Evolutionary conservation across 2,113 vertebrate species (phyloP).

Genomic region (Parus major): DNA sequence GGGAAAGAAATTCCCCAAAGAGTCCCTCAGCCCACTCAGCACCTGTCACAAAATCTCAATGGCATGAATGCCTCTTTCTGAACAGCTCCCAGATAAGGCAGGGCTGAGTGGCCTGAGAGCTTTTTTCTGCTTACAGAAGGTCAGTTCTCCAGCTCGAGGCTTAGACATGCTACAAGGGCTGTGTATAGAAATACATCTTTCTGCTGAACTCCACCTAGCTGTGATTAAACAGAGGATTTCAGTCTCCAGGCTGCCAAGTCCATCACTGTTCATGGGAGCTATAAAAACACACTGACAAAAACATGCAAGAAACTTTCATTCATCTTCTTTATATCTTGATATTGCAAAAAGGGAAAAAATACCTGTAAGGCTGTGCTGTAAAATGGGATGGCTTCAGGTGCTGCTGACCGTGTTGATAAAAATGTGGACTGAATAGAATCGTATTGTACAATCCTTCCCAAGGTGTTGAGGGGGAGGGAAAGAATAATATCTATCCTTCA

Average conservation of each 20-base stretch:
- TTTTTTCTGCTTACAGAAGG: neutral
- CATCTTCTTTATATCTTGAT: slow-evolving; percentile 30
- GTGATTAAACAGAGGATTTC: slow-evolving; percentile 61
- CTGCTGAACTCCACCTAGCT: neutral
- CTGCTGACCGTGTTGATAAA: neutral
- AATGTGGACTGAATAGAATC: slow-evolving; percentile 25
- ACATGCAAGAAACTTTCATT: slow-evolving; percentile 35
- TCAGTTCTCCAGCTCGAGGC: neutral
- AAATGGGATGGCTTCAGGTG: slow-evolving; percentile 23
- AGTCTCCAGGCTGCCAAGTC: slow-evolving; percentile 42
- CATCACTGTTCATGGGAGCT: neutral
- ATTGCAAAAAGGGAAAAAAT: slow-evolving; percentile 9
- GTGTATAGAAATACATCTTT: neutral
- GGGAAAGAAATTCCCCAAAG: neutral
- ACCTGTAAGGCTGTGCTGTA: neutral
- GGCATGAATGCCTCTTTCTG: neutral
- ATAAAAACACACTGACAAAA: slow-evolving; percentile 45
- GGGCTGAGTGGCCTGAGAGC: neutral
- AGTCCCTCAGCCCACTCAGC: neutral
- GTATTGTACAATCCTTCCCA: slow-evolving; percentile 2
- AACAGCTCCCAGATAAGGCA: neutral
- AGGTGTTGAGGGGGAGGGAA: neutral
- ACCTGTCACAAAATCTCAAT: neutral
- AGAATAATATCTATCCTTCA: slow-evolving; percentile 20
- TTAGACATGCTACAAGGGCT: slow-evolving; percentile 2